Base-by-base conservation (phyloP, 2,113 vertebrate species). In the Strix aluco region DNA sequence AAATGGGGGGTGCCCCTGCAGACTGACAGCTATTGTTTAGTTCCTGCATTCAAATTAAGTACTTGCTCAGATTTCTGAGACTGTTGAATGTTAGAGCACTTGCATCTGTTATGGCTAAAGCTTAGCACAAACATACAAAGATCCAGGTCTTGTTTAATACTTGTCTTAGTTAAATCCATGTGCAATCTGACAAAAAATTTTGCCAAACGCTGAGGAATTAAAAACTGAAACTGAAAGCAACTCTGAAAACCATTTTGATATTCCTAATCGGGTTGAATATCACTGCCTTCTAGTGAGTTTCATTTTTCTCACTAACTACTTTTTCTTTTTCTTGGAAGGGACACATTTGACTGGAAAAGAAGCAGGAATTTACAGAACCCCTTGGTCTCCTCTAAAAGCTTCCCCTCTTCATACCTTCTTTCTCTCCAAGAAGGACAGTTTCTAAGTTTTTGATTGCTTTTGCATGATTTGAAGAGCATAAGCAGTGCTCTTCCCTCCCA, bases 1-100 rank as follows among this genome's bases (percentile, higher is more conserved):
- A 84, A 57, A 62, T 4, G 36, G 4, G 30, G 11, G 12, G 2
- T 36, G 3, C 8, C 8, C 5, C 23, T 4, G 1, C 6, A 29
- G 34, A 26, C 18, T 47, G 42, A 15, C 25, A 30, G 19, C 11
- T 40, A 9, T 18, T 44, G 4, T 62, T 66, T 29, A 34, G 13
- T 9, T 90, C 29, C 52, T 59, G 27, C 13, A 4, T 79, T 66
- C 82, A 59, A 9, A 40, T 73, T 5, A 23, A 51, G 10, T 23
- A 8, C 27, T 81, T 52, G 23, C 5, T 66, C 32, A n/a, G 20
- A 30, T 51, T 63, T 57, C 65, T 75, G 82, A 23, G 49, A 3
- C 36, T 23, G 9, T 18, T n/a, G 20, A 46, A 2, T 52, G 10
- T 63, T 16, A 30, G 42, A 47, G 20, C 46, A 47, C 46, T 47